Evolutionary conservation across 2,888 invertebrate species (phyloP), one percentile per base, ranked within the genome.

Genomic region (Zygothrica quintamaculata): DNA sequence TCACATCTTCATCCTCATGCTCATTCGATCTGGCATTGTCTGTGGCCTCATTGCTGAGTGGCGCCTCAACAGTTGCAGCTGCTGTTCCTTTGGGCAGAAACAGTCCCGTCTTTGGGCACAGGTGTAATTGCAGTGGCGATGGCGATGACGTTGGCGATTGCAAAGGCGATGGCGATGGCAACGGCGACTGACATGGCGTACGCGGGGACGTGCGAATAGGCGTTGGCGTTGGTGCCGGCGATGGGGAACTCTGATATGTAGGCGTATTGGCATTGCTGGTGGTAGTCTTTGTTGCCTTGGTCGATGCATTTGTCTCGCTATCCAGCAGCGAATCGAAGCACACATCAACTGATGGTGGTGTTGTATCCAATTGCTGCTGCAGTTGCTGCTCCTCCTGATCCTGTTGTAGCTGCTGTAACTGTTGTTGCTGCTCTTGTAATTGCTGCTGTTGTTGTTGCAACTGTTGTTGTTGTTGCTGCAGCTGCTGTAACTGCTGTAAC

Each of bases 31-130:
- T 26, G 29, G 48, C 53, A 37, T 43, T 55, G 15, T 37, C 55
- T 9, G 7, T 47, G 7, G 18, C 33, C 18, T 33, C 51, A 4
- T 39, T 34, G 7, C 26, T 6, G n/a, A 18, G 40, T 5, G 43
- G 53, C 29, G 44, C 9, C 5, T 36, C n/a, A 12, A 34, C 55
- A 2, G 39, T 18, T 1, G 46, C 18, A 12, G 39, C 55, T 1
- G 39, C 18, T 1, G 46, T 16, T 9, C 73, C 69, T 46, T 86
- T 71, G 37, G 87, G 76, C 67, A 89, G 53, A 70, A 90, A 90
- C 1, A 90, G 81, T 0, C 90, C 90, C 1, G 90, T 90, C 52
- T 88, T 87, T 39, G 90, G 88, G 37, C 90, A 90, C 12, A 90
- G 71, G 31, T 89, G 87, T 73, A 90, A 69, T 48, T 88, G 74